Conservation (phyloP, 2,888 invertebrate genomes). For the Rhagonycha lutea region DNA sequence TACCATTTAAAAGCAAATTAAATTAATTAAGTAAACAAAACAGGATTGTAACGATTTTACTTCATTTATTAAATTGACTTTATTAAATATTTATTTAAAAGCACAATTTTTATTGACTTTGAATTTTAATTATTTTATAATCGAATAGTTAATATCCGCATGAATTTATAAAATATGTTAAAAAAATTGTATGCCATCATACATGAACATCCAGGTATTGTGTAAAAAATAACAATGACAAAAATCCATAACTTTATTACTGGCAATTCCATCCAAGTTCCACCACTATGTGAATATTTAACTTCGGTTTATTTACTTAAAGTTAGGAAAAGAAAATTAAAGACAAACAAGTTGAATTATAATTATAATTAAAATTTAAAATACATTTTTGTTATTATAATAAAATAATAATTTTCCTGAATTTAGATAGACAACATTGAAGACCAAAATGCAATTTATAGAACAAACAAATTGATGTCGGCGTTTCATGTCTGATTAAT, state of each 20-base stretch:
- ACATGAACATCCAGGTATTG: too few species aligned
- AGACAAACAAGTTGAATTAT: neutral
- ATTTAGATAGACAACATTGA: neutral
- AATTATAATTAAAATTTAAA: neutral
- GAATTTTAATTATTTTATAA: neutral
- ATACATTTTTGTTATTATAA: neutral
- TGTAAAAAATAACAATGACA: too few species aligned
- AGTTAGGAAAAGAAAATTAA: neutral
- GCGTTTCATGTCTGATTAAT: conserved; percentile 16
- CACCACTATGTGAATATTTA: neutral
- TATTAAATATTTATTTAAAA: neutral
- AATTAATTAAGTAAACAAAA: neutral
- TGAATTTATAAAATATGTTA: too few species aligned
- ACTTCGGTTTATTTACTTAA: neutral
- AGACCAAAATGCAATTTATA: conserved; percentile 4
- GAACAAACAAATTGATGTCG: conserved; percentile 15
- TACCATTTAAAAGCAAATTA: neutral
- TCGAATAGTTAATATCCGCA: too few species aligned
- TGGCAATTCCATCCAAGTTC: neutral
- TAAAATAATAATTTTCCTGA: neutral
- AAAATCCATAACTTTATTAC: too few species aligned
- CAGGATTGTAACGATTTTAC: neutral
- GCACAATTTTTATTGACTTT: neutral
- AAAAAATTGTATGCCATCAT: too few species aligned
- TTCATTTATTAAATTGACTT: neutral